Base-by-base conservation (phyloP, 1,140 invertebrate species). In the Papilio machaon region DNA sequence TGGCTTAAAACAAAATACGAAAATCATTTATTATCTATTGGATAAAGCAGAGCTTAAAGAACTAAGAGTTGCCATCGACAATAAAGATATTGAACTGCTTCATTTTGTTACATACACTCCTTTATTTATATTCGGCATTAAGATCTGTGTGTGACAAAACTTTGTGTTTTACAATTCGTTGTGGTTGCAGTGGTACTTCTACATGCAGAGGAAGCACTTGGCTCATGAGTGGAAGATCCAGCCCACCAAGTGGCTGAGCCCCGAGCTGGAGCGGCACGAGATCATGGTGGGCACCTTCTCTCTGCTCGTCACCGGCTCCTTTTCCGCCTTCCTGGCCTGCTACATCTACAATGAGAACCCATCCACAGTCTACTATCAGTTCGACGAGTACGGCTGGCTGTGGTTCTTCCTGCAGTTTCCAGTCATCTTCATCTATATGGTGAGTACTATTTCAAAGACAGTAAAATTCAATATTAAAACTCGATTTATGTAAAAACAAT, bases 201-300 rank as follows among this genome's bases (percentile, higher is more conserved):
- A 97, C 91, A 93, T 97, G 1, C 90, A 95, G 0, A 95, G 95
- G 88, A 88, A 95, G 0, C 95, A 96, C 85, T 83, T 89, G 5
- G 90, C 97, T 0, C 91, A 96, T 58, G 95, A 96, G 83, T 97
- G 97, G 97, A 97, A 97, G 91, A 96, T 97, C 82, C 97, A 97
- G 85, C 97, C 97, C 0, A 95, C 95, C 13, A 96, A 96, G 84
- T 97, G 96, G 95, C 84, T 97, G 2, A 91, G 95, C 0, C 95
- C 96, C 1, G 95, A 97, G 74, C 87, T 97, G 49, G 96, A 97
- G 88, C 92, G 95, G 17, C 96, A 97, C 83, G 97, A 97, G 89
- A 96, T 97, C 58, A 94, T 96, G 67, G 83, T 96, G 6, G 97
- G 97, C 3, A 95, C 95, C 0, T 64, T 96, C 0, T 96, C 96